phyloP scores from a whole-genome alignment of 2,113 vertebrate species.

The Thermophis baileyi region DNA sequence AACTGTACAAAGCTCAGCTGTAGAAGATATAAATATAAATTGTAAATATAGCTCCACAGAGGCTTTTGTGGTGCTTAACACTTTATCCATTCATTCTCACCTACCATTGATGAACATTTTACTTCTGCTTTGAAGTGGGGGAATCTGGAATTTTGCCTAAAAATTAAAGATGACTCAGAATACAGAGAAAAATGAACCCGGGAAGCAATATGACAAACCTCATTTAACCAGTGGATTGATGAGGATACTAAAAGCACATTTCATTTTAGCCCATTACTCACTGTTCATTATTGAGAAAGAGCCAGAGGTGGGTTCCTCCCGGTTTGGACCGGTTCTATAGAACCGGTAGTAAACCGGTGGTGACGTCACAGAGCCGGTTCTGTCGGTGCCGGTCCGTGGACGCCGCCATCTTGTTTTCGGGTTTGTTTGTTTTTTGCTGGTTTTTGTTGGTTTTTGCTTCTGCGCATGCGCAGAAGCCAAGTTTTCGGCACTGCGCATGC shows the following conservation, averaged over 20 bases:
- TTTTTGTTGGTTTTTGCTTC: too few species aligned
- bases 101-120: slow-evolving; percentile 7
- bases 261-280: neutral
- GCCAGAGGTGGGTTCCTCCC: too few species aligned
- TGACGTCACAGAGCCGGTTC: too few species aligned
- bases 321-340: too few species aligned
- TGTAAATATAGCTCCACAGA: slow-evolving; percentile 19
- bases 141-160: neutral
- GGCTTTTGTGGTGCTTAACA: slow-evolving; percentile 13
- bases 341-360: too few species aligned
- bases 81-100: slow-evolving; percentile 19
- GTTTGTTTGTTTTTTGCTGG: too few species aligned
- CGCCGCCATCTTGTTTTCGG: too few species aligned
- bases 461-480: too few species aligned
- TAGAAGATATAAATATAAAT: too few species aligned
- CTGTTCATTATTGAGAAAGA: neutral
- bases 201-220: neutral
- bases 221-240: neutral
- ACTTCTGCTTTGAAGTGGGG: neutral
- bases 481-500: too few species aligned
- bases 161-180: neutral
- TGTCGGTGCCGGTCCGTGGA: too few species aligned
- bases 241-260: neutral
- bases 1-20: slow-evolving; percentile 21
- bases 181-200: neutral